Percentiles rank a stretch among this genome's conserved stretches.
These are phyloP conservation scores for Pogonomyrmex barbatus DNA, from an alignment of 1,140 invertebrate genomes.

Conservation along the genomic window DNA sequence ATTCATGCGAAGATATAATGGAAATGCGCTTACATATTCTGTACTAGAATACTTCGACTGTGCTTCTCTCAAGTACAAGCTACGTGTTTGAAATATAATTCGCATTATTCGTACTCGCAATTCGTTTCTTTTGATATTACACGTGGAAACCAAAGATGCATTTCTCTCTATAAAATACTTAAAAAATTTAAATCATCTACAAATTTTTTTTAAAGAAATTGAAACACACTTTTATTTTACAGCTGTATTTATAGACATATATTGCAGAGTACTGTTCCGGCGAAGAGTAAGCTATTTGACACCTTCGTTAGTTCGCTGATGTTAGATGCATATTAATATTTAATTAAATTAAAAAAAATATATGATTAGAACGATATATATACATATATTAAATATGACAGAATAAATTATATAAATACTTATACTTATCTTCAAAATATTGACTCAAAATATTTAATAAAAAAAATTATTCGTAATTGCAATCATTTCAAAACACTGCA, in stretches of 20 bases:
- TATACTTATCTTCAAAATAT: not conserved
- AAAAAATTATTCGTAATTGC: not conserved
- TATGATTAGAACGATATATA: too few species aligned
- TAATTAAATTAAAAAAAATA: not conserved
- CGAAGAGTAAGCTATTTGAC: not conserved
- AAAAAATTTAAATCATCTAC: constrained; percentile 15
- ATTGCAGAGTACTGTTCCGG: not conserved
- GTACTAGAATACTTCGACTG: not conserved
- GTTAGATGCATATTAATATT: not conserved
- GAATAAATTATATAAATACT: not conserved
- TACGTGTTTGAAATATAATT: constrained; percentile 54
- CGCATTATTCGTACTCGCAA: not conserved
- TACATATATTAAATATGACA: too few species aligned
- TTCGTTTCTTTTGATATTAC: constrained; percentile 42
- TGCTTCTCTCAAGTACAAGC: constrained; percentile 34
- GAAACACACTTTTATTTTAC: not conserved
- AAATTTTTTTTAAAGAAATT: constrained; percentile 9
- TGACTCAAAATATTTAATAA: not conserved
- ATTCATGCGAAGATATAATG: constrained; percentile 32
- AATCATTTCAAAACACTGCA: too few species aligned
- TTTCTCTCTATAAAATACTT: constrained; percentile 9
- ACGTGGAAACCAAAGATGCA: not conserved
- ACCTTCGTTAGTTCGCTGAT: not conserved
- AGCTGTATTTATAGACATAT: not conserved
- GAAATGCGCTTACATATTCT: constrained; percentile 39